Percentiles rank a stretch among this genome's conserved stretches.
These are phyloP conservation scores for Chymomyza procnemis DNA, from an alignment of 2,888 invertebrate species.

Conservation along the genomic window DNA sequence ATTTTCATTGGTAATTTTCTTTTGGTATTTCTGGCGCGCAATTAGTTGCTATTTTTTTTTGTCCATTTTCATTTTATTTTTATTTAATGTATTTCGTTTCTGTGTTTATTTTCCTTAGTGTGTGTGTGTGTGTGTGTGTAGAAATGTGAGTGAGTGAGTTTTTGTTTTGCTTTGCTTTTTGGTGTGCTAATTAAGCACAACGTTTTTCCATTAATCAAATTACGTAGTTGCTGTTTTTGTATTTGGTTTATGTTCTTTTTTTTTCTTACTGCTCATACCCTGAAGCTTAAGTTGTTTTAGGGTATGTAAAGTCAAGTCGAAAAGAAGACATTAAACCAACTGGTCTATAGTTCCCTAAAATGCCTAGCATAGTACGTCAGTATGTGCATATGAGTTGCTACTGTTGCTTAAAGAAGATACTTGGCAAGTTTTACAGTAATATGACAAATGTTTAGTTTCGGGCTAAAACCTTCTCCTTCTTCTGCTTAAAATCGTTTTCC, in stretches of 20 bases:
- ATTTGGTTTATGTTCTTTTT: neutral
- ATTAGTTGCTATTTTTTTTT: conserved; percentile 55
- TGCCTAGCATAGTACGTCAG: no score
- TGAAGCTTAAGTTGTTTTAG: no score
- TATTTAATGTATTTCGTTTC: conserved; percentile 33
- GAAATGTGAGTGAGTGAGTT: neutral
- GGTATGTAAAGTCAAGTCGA: no score
- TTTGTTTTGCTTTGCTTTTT: conserved; percentile 14
- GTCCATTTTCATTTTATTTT: conserved; percentile 31
- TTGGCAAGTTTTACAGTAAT: no score
- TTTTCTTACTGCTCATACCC: no score
- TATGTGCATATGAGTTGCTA: no score
- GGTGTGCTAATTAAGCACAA: conserved; percentile 67
- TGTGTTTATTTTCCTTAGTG: conserved; percentile 6
- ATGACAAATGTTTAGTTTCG: no score
- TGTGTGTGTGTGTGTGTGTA: neutral
- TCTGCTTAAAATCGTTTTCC: no score
- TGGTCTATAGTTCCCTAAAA: no score
- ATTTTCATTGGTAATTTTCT: conserved; percentile 45
- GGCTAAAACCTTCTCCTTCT: no score
- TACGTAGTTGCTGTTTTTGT: conserved; percentile 32
- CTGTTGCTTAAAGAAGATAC: no score
- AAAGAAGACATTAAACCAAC: no score
- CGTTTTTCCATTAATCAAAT: conserved; percentile 73
- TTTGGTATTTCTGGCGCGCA: conserved; percentile 47